These are phyloP conservation scores for Lacerta agilis DNA, from an alignment of 2,797 vertebrate species.

Conservation along the genomic window DNA sequence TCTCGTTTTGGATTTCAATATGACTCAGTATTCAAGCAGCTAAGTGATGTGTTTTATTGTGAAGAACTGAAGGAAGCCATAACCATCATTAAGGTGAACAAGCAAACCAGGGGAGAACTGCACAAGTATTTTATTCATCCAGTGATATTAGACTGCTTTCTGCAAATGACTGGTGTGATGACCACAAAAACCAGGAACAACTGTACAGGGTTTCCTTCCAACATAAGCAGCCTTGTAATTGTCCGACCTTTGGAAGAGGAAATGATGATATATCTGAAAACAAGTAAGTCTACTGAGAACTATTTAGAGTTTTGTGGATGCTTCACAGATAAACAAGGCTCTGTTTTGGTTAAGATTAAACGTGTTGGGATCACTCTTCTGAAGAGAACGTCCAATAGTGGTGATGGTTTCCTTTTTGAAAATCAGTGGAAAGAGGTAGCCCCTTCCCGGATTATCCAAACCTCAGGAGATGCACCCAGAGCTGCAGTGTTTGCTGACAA, in stretches of 20 bases:
- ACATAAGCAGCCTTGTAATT: slow-evolving; percentile 81
- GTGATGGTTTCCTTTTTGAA: slow-evolving; percentile 81
- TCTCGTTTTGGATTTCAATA: slow-evolving; percentile 86
- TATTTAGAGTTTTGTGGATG: slow-evolving; percentile 88
- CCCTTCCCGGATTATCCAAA: slow-evolving; percentile 22
- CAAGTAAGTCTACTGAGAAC: slow-evolving; percentile 74
- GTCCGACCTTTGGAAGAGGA: slow-evolving; percentile 80
- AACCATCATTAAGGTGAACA: slow-evolving; percentile 77
- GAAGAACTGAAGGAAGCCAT: slow-evolving; percentile 85
- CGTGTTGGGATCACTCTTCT: slow-evolving; percentile 81
- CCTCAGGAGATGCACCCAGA: slow-evolving; percentile 66
- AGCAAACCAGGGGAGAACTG: slow-evolving; percentile 75
- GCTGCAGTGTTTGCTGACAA: slow-evolving; percentile 85
- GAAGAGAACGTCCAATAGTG: slow-evolving; percentile 54
- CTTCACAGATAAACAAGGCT: slow-evolving; percentile 82
- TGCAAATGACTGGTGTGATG: slow-evolving; percentile 85
- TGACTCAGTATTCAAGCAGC: slow-evolving; percentile 80
- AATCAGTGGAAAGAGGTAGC: slow-evolving; percentile 75
- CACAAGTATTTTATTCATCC: slow-evolving; percentile 86
- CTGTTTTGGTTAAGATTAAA: slow-evolving; percentile 83
- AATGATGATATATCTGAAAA: slow-evolving; percentile 86
- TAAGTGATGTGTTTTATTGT: slow-evolving; percentile 80
- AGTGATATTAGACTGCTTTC: slow-evolving; percentile 86
- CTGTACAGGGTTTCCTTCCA: slow-evolving; percentile 83
- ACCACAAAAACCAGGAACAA: slow-evolving; percentile 56